Percentiles rank a stretch among this genome's conserved stretches.
Evolutionary conservation across 37 sponge, comb jelly and placozoan species (phyloP).

Genomic region (Spongilla lacustris): DNA sequence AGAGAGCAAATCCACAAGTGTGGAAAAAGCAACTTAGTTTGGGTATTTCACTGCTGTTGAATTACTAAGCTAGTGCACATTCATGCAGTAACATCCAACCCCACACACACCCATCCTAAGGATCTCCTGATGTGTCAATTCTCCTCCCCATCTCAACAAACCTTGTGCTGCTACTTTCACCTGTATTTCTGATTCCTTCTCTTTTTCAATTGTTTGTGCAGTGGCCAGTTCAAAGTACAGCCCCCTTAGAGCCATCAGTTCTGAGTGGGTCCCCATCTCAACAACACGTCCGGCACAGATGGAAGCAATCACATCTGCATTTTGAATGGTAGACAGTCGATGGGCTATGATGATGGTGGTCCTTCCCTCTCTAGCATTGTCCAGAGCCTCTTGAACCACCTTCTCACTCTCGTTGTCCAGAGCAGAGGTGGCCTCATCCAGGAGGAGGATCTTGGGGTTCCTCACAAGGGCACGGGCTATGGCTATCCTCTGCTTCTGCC

Average conservation of each 20-base stretch:
- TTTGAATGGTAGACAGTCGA: constrained; percentile 64
- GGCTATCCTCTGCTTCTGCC: constrained; percentile 69
- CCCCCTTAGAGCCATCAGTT: constrained; percentile 56
- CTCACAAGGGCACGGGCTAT: constrained; percentile 69
- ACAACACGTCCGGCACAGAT: constrained; percentile 41
- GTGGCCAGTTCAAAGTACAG: constrained; percentile 80
- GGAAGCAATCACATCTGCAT: constrained; percentile 49
- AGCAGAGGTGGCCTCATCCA: constrained; percentile 70
- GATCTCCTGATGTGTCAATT: too few species aligned
- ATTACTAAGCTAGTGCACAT: too few species aligned
- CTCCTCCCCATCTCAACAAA: neutral
- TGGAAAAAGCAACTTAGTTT: too few species aligned
- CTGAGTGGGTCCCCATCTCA: constrained; percentile 59
- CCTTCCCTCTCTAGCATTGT: constrained; percentile 70
- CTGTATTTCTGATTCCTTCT: neutral
- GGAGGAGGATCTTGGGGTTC: constrained; percentile 63
- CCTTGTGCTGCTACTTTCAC: neutral
- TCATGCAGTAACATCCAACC: too few species aligned
- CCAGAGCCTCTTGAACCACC: constrained; percentile 66
- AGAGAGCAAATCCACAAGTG: too few species aligned
- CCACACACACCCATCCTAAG: neutral
- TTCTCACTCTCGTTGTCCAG: constrained; percentile 65
- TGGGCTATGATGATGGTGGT: constrained; percentile 74
- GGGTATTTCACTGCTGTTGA: too few species aligned
- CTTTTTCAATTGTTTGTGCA: constrained; percentile 37